Base-by-base conservation (phyloP, 1,140 invertebrate species). In the Pseudomyrmex concolor region DNA sequence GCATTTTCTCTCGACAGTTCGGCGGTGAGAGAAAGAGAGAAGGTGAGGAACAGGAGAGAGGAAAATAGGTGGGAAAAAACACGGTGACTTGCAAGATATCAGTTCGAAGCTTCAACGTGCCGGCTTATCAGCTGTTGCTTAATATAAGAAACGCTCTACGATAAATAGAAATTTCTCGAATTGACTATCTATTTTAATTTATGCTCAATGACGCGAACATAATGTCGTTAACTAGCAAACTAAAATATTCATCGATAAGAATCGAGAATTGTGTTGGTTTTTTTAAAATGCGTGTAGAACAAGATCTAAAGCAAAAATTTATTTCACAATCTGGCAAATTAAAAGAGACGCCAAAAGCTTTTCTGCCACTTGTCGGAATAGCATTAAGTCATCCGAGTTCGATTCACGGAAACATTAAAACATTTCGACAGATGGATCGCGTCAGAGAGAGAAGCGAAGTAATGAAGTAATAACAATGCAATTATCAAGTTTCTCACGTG, bases 71-170 rank as follows among this genome's bases (percentile, higher is more conserved):
- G 5, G 34, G 5, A 34, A 34, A 7, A 7, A 34, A 34, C 5
- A 34, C 34, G 5, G 5, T 80, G 54, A 59, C 19, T 80, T 80
- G 76, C 51, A 60, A 59, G 25, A 76, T 48, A 25, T 0, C 10
- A n/a, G 59, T 71, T 12, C n/a, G 12, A 50, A 34, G 34, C 17
- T 57, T 5, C 22, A 15, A 12, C 0, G 43, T 55, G 10, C 13
- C 25, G 48, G n/a, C 19, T 64, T 63, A 19, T 74, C 25, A 5
- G 34, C 34, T 5, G 34, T 34, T 34, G 34, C 34, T 34, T 34
- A 34, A 7, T 34, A 7, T 7, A 34, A 25, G 2, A 25, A 34
- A 34, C 5, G 5, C 5, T 7, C 4, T 34, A 7, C 5, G 5
- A 5, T 34, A 34, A 7, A 7, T 7, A 13, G 9, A 7, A 43